phyloP scores from a whole-genome alignment of 2,797 vertebrate species.

The Austrolebias charrua region DNA sequence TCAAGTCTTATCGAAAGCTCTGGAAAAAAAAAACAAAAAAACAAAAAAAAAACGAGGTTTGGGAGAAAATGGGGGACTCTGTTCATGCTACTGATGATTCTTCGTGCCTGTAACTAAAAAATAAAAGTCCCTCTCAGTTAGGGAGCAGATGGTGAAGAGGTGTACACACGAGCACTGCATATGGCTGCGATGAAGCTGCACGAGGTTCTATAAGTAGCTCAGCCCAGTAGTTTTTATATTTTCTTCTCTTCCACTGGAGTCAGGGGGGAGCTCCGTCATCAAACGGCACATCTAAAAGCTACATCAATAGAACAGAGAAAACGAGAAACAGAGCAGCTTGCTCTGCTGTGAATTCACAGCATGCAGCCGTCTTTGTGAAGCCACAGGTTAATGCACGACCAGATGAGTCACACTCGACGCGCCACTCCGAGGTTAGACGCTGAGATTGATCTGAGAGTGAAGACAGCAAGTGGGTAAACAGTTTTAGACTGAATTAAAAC shows the following conservation, averaged over 20 bases:
- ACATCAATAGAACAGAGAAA: slow-evolving; percentile 58
- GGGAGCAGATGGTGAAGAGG: slow-evolving; percentile 63
- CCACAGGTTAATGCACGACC: slow-evolving; percentile 51
- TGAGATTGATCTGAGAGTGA: slow-evolving; percentile 64
- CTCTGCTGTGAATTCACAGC: slow-evolving; percentile 50
- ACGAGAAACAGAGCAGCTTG: slow-evolving; percentile 51
- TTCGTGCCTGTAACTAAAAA: slow-evolving; percentile 57
- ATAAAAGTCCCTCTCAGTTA: slow-evolving; percentile 54
- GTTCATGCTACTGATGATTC: slow-evolving; percentile 58
- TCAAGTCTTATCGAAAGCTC: slow-evolving; percentile 22
- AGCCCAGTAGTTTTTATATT: slow-evolving; percentile 34
- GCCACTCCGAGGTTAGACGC: slow-evolving; percentile 47
- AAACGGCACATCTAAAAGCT: slow-evolving; percentile 61
- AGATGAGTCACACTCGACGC: slow-evolving; percentile 45
- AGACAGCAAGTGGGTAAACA: slow-evolving; percentile 69
- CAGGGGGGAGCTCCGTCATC: slow-evolving; percentile 60
- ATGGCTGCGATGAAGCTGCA: slow-evolving; percentile 57
- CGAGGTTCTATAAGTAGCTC: slow-evolving; percentile 53
- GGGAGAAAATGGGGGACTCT: slow-evolving; percentile 5
- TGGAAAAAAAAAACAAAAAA: slow-evolving; percentile 30
- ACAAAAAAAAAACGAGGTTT: slow-evolving; percentile 11
- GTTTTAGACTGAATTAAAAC: slow-evolving; percentile 48
- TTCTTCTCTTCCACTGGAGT: slow-evolving; percentile 36
- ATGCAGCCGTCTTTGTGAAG: slow-evolving; percentile 38
- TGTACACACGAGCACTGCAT: slow-evolving; percentile 46